A percentile compares a stretch with the other conserved stretches of the same genome.
phyloP scores from a whole-genome alignment of 1,140 invertebrate species.

The Cotesia vestalis region DNA sequence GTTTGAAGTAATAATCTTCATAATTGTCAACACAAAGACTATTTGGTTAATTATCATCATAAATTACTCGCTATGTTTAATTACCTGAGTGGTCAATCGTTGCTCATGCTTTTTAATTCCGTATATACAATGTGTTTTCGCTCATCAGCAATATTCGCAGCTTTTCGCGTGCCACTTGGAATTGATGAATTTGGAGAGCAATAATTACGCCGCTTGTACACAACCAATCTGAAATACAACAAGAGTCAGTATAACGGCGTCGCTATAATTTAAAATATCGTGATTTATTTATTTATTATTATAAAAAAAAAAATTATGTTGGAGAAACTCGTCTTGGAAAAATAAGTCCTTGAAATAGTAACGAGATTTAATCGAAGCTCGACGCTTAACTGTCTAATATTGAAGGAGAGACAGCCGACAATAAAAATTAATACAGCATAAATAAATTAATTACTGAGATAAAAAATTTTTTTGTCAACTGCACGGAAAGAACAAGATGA shows the following conservation, averaged over 20 bases:
- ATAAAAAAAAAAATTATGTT: conserved; percentile 11
- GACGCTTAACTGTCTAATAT: neutral
- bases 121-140: conserved; percentile 61
- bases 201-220: conserved; percentile 62
- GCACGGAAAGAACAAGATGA: no score
- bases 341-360: conserved; percentile 19
- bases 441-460: no score
- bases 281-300: no score
- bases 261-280: no score
- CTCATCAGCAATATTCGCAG: conserved; percentile 47
- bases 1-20: no score
- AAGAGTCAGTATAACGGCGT: neutral
- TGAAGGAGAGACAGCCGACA: neutral
- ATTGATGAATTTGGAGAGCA: conserved; percentile 54
- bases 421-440: neutral
- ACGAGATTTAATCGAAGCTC: conserved; percentile 2
- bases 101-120: conserved; percentile 62
- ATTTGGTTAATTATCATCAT: neutral
- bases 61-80: neutral
- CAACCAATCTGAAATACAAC: conserved; percentile 54
- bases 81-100: conserved; percentile 52
- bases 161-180: conserved; percentile 47
- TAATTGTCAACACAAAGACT: no score
- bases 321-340: conserved; percentile 3
- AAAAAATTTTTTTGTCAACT: no score